A percentile compares a stretch with the other conserved stretches of the same genome.
phyloP scores from a whole-genome alignment of 92 coral and sea anemone genomes.

The Palythoa caribaeorum region DNA sequence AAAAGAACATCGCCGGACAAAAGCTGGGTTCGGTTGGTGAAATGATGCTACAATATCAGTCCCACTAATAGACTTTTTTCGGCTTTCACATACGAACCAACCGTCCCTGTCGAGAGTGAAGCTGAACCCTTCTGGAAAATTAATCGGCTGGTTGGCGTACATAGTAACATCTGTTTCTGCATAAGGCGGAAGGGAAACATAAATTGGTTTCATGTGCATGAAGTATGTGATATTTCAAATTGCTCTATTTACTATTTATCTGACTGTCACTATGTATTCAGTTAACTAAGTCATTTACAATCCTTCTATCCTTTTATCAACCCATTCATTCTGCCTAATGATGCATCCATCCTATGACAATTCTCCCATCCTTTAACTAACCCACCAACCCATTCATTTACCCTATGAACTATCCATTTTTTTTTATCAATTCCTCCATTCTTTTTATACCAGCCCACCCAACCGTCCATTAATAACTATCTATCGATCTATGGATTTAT shows the following conservation, averaged over 20 bases:
- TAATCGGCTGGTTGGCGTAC: slow-evolving; percentile 43
- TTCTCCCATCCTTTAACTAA: neutral
- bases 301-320: neutral
- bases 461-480: neutral
- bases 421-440: neutral
- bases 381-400: neutral
- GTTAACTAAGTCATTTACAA: neutral
- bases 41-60: slow-evolving; percentile 12
- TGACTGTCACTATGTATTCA: too few relatives aligned
- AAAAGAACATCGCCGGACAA: slow-evolving; percentile 36
- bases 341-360: too few relatives aligned
- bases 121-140: slow-evolving; percentile 24
- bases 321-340: too few relatives aligned
- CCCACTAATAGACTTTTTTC: neutral
- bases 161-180: slow-evolving; percentile 28
- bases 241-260: too few relatives aligned
- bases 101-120: slow-evolving; percentile 34
- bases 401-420: neutral
- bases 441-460: neutral
- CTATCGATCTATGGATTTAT: neutral
- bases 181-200: neutral
- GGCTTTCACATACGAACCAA: slow-evolving; percentile 34
- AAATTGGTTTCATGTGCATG: too few relatives aligned
- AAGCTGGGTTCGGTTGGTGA: neutral
- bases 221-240: too few relatives aligned